A percentile compares a stretch with the other conserved stretches of the same genome.
phyloP scores from a whole-genome alignment of 2,797 vertebrate species.

The Hephaestus fuliginosus region DNA sequence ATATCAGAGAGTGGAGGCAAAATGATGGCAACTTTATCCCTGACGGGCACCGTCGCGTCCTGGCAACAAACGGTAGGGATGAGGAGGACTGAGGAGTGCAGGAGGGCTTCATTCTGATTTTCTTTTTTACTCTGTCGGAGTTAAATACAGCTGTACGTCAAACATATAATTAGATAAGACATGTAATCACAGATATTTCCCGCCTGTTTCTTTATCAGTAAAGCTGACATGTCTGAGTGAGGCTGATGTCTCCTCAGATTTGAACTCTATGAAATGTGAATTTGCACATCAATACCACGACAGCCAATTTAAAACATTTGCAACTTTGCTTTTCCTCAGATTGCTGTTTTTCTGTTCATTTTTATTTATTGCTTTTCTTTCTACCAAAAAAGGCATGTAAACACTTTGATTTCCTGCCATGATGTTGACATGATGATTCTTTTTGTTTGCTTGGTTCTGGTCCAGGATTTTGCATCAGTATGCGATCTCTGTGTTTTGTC shows the following conservation, averaged over 20 bases:
- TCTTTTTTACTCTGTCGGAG: neutral
- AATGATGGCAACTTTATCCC: conserved; percentile 82
- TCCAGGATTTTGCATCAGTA: conserved; percentile 21
- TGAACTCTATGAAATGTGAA: conserved; percentile 4
- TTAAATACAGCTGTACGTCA: neutral
- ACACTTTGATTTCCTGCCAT: neutral
- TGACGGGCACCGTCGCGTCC: conserved; percentile 73
- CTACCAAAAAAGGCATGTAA: neutral
- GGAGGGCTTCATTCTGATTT: neutral
- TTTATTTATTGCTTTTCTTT: neutral
- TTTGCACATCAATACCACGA: neutral
- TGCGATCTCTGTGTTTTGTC: conserved; percentile 44
- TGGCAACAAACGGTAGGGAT: conserved; percentile 83
- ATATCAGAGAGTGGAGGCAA: conserved; percentile 49
- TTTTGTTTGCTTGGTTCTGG: conserved; percentile 1
- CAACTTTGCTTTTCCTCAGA: neutral
- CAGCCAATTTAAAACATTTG: neutral
- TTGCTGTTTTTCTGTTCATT: neutral
- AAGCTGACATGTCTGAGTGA: neutral
- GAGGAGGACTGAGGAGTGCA: neutral
- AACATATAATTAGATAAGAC: neutral
- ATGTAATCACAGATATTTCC: neutral
- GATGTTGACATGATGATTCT: neutral
- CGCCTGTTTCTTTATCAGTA: neutral
- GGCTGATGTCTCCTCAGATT: neutral